Percentiles rank a stretch among this genome's conserved stretches.
phyloP scores from a whole-genome alignment of 2,888 invertebrate species.

The Prostheceraeus crozeri region DNA sequence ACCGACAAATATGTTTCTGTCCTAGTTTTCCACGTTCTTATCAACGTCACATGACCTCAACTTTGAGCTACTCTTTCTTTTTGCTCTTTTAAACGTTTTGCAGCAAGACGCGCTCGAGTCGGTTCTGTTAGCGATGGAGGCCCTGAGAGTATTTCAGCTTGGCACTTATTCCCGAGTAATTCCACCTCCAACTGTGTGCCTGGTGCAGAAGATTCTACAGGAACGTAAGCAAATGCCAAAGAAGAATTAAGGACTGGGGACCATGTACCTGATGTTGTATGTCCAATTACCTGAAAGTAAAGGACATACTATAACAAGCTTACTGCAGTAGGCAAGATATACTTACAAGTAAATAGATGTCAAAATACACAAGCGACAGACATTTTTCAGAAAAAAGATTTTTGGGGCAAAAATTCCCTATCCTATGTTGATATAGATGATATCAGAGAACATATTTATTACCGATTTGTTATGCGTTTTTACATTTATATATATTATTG shows the following conservation, averaged over 20 bases:
- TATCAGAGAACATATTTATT: no score
- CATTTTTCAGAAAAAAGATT: no score
- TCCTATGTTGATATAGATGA: no score
- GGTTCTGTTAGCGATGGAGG: slow-evolving; percentile 44
- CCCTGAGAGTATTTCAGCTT: slow-evolving; percentile 43
- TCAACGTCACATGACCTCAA: no score
- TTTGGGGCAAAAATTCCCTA: no score
- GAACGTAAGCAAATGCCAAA: slow-evolving; percentile 58
- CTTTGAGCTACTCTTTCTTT: no score
- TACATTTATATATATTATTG: no score
- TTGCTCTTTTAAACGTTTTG: no score
- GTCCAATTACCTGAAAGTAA: slow-evolving; percentile 58
- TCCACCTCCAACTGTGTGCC: slow-evolving; percentile 48
- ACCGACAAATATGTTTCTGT: no score
- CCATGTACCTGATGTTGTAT: slow-evolving; percentile 57
- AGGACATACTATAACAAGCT: slow-evolving; percentile 35
- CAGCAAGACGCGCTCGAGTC: no score
- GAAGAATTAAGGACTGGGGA: slow-evolving; percentile 51
- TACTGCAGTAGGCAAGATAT: background rate
- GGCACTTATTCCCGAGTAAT: slow-evolving; percentile 44
- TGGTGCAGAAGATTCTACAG: slow-evolving; percentile 44
- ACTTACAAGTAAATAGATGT: background rate
- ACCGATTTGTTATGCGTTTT: no score
- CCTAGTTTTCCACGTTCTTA: no score
- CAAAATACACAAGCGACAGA: background rate